Evolutionary conservation across 2,113 vertebrate genomes (phyloP), one percentile per base, ranked within the genome.

Genomic region (Piprites chloris): DNA sequence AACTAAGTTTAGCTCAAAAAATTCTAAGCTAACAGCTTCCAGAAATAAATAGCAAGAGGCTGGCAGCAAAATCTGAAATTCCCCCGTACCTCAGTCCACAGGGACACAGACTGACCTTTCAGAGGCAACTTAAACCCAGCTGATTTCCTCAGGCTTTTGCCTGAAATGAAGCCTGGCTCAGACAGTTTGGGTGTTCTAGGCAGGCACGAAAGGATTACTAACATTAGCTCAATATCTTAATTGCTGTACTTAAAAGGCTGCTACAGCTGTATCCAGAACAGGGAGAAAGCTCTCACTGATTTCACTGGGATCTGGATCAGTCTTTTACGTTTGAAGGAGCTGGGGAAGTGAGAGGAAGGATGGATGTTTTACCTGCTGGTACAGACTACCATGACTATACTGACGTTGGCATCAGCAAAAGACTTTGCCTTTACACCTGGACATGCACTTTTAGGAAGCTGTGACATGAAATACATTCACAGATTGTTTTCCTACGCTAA

Each of bases 61-160:
- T 90, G 47, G 39, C 78, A 50, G 67, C 33, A 94, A 92, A 80
- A 77, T 87, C 82, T 80, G 78, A 63, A 95, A 79, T 53, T 91
- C 32, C 59, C 79, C 42, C 75, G 59, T 21, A 62, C 27, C 42
- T 72, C 53, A 59, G 53, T 78, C 82, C 65, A 47, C 2, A 7
- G 52, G 47, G 85, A 80, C 53, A 49, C 7, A 59, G 58, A 28
- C 58, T 73, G 80, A 91, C 79, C 71, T 90, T 90, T 90, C 33
- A 75, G 59, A 88, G 32, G 12, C 35, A 87, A 39, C 59, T 68
- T 11, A 83, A 93, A 66, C 26, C 20, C 41, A 65, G 23, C 9
- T 39, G 76, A 74, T 86, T 94, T 90, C 71, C 82, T 86, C 39
- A 41, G 78, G 39, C 53, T 96, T 85, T 90, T 91, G 87, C 68